These are phyloP conservation scores for Eugnorisma glareosa DNA, from an alignment of 2,888 invertebrate species.

Conservation along the genomic window DNA sequence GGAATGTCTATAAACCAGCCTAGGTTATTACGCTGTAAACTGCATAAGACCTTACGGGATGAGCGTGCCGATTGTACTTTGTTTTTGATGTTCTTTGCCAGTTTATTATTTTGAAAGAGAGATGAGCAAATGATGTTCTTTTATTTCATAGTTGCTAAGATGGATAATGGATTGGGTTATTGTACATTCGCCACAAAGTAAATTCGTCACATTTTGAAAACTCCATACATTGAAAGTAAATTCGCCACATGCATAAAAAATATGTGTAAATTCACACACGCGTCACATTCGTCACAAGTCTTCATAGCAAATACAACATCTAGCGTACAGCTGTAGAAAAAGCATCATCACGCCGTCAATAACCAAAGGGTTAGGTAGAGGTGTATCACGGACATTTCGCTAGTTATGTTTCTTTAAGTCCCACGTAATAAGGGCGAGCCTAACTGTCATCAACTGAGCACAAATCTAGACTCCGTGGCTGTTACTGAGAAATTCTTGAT, in stretches of 20 bases:
- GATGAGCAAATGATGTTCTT: not conserved
- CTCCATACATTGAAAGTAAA: too few species aligned
- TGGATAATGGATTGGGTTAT: not conserved
- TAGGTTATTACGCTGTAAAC: conserved; percentile 34
- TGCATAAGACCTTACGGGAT: conserved; percentile 12
- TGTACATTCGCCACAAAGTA: too few species aligned
- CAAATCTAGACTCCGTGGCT: not conserved
- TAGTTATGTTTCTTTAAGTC: not conserved
- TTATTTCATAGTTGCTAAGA: not conserved
- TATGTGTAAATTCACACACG: too few species aligned
- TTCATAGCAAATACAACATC: not conserved
- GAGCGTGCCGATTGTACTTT: conserved; percentile 8
- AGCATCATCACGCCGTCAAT: not conserved
- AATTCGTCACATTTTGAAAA: too few species aligned
- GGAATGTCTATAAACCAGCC: conserved; percentile 29
- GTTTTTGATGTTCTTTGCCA: conserved; percentile 4
- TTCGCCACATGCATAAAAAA: too few species aligned
- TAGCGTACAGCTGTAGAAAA: too few species aligned
- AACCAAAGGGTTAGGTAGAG: not conserved
- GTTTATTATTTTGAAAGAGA: not conserved
- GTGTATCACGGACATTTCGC: not conserved
- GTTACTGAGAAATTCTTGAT: not conserved
- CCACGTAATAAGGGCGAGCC: not conserved
- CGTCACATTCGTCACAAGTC: too few species aligned
- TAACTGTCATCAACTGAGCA: not conserved